These are phyloP conservation scores for Balanococcus diminutus DNA, from an alignment of 2,888 invertebrate genomes.

Conservation along the genomic window DNA sequence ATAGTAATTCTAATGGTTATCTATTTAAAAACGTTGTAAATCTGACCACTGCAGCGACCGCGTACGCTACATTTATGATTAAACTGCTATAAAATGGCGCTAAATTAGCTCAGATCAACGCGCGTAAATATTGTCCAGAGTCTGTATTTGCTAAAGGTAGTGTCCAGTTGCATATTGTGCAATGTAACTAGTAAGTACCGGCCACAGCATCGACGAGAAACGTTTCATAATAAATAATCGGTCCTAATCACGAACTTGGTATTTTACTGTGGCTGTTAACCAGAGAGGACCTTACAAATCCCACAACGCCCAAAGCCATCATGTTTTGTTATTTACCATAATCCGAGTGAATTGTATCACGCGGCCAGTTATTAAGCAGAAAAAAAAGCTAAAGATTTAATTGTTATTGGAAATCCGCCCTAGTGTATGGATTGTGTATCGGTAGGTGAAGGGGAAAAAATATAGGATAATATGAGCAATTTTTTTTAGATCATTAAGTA, in stretches of 20 bases:
- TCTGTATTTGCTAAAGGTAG: background rate
- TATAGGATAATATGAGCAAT: background rate
- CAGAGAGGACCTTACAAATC: constrained; percentile 4
- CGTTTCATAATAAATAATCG: constrained; percentile 8
- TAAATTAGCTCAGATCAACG: background rate
- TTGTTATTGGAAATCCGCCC: background rate
- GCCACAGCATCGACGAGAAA: background rate
- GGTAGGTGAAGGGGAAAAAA: background rate
- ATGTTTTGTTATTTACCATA: constrained; percentile 7
- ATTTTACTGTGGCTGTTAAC: constrained; percentile 1
- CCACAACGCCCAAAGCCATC: background rate
- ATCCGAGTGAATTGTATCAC: background rate
- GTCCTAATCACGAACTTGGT: constrained; percentile 1
- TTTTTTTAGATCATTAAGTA: background rate
- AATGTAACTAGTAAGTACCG: constrained; percentile 4
- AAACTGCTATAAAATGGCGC: background rate
- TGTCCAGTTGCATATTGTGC: background rate
- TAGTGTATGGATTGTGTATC: background rate
- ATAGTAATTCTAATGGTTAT: no score
- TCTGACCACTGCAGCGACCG: no score
- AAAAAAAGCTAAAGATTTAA: background rate
- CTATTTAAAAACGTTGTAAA: background rate
- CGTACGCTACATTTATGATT: background rate
- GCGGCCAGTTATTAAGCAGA: background rate
- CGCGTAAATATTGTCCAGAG: background rate